Conservation (phyloP, 1,140 invertebrate genomes). For the Solen grandis region DNA sequence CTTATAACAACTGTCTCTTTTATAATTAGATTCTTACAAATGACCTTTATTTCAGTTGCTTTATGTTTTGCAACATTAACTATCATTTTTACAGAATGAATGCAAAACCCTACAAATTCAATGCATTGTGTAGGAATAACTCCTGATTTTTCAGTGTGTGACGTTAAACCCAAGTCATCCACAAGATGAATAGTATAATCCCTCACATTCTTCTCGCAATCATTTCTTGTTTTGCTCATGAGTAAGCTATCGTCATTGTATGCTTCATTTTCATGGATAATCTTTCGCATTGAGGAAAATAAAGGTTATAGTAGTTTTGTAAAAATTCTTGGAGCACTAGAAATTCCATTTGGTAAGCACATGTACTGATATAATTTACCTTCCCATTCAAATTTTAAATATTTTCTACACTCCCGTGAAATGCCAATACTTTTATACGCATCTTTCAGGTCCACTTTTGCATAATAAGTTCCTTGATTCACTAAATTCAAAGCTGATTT, state of each 20-base stretch:
- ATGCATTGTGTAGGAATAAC: background rate
- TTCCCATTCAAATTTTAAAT: constrained; percentile 4
- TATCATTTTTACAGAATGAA: constrained; percentile 15
- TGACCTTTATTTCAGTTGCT: background rate
- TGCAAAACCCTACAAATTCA: constrained; percentile 2
- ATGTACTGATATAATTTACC: constrained; percentile 7
- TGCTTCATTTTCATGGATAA: background rate
- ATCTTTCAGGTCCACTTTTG: constrained; percentile 37
- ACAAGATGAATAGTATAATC: constrained; percentile 1
- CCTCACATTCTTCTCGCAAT: background rate
- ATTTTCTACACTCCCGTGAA: background rate
- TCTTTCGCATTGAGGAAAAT: background rate
- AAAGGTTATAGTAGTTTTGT: constrained; percentile 34
- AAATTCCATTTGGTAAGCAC: constrained; percentile 2
- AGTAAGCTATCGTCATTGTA: constrained; percentile 29
- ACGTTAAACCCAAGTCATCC: background rate
- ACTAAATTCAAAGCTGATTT: constrained; percentile 25
- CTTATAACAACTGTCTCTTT: background rate
- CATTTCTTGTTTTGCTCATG: background rate
- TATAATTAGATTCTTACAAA: background rate
- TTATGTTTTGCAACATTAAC: background rate
- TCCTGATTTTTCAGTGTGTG: background rate
- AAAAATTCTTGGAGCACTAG: constrained; percentile 2
- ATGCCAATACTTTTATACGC: constrained; percentile 19
- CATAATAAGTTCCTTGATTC: constrained; percentile 12